These are phyloP conservation scores for Strongylocentrotus purpuratus DNA, from an alignment of 35 echinoderm and acorn worm genomes.

Conservation along the genomic window DNA sequence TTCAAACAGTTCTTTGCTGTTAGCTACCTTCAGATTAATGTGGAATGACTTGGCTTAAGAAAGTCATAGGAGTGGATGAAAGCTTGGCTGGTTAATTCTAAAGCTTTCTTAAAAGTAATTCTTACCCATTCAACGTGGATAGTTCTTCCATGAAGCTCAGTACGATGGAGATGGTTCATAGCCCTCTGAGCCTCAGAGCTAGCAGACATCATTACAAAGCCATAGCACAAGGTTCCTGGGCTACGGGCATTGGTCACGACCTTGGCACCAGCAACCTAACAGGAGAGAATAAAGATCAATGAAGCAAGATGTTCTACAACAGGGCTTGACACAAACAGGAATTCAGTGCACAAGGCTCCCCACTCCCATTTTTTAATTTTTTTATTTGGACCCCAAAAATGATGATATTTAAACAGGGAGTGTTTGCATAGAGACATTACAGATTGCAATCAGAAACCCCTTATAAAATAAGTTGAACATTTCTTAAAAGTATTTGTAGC, in stretches of 20 bases:
- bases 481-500: too few relatives aligned
- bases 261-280: constrained; percentile 95
- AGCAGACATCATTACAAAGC: constrained; percentile 94
- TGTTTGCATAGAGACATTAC: too few relatives aligned
- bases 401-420: too few relatives aligned
- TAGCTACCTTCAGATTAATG: background rate
- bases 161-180: constrained; percentile 88
- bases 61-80: background rate
- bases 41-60: background rate
- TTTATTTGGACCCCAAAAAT: too few relatives aligned
- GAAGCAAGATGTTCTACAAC: too few relatives aligned
- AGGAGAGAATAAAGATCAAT: background rate
- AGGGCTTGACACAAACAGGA: too few relatives aligned
- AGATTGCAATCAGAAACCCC: too few relatives aligned
- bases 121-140: constrained; percentile 99
- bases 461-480: too few relatives aligned
- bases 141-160: constrained; percentile 83
- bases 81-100: background rate
- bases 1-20: too few relatives aligned
- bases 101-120: background rate
- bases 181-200: constrained; percentile 86
- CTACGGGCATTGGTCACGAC: constrained; percentile 91
- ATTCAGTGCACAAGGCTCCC: too few relatives aligned
- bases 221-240: constrained; percentile 91
- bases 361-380: too few relatives aligned